These are phyloP conservation scores for Phrixothrix hirtus DNA, from an alignment of 2,888 invertebrate genomes.

Conservation along the genomic window DNA sequence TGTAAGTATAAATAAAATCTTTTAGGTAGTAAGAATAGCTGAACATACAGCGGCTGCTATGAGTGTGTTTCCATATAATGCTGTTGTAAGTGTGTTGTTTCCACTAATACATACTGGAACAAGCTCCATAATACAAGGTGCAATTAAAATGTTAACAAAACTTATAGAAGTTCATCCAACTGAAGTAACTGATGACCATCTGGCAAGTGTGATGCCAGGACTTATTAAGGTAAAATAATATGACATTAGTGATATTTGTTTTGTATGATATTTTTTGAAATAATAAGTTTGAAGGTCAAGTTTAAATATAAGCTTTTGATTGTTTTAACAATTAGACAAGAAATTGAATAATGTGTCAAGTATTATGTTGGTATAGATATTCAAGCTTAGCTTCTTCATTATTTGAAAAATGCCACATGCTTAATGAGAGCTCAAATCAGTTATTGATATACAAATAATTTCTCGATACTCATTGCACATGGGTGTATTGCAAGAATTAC, in stretches of 20 bases:
- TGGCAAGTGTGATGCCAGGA: slow-evolving; percentile 83
- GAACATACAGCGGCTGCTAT: slow-evolving; percentile 83
- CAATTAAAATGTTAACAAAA: slow-evolving; percentile 88
- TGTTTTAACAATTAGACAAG: too few relatives aligned
- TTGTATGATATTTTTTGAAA: too few relatives aligned
- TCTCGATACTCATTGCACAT: too few relatives aligned
- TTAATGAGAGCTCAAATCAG: too few relatives aligned
- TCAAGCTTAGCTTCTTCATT: too few relatives aligned
- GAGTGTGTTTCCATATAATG: slow-evolving; percentile 77
- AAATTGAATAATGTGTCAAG: too few relatives aligned
- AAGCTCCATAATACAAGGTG: slow-evolving; percentile 86
- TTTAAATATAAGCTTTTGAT: too few relatives aligned
- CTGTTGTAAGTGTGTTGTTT: slow-evolving; percentile 68
- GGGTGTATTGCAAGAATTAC: too few relatives aligned
- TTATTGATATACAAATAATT: too few relatives aligned
- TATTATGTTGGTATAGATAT: too few relatives aligned
- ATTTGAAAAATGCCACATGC: too few relatives aligned
- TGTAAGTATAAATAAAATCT: slow-evolving; percentile 10
- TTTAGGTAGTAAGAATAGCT: slow-evolving; percentile 77
- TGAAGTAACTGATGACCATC: slow-evolving; percentile 73
- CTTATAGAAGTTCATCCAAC: slow-evolving; percentile 76
- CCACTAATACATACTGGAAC: slow-evolving; percentile 88
- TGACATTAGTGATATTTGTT: too few relatives aligned
- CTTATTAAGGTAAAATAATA: slow-evolving; percentile 74
- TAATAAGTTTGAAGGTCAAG: background rate